Percentiles rank a stretch among this genome's conserved stretches.
These are phyloP conservation scores for Rallus crepitans DNA, from an alignment of 2,797 vertebrate genomes.

Conservation along the genomic window DNA sequence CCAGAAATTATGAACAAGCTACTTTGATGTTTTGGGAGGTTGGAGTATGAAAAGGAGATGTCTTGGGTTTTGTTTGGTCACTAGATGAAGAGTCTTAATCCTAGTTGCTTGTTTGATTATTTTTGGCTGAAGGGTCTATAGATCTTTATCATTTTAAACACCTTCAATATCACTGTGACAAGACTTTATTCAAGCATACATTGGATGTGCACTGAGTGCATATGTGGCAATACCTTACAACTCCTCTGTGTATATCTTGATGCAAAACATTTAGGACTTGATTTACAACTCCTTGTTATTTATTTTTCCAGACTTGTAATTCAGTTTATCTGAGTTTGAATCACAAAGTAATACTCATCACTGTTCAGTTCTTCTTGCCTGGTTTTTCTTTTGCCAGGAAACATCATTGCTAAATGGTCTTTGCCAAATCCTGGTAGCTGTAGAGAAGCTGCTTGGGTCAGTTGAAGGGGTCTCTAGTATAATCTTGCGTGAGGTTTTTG, in stretches of 20 bases:
- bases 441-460: neutral
- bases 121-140: neutral
- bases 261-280: slow-evolving; percentile 8
- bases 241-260: neutral
- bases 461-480: neutral
- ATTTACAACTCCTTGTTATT: slow-evolving; percentile 37
- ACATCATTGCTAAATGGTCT: neutral
- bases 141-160: neutral
- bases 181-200: neutral
- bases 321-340: neutral
- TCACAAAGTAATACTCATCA: neutral
- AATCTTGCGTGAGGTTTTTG: neutral
- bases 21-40: neutral
- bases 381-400: neutral
- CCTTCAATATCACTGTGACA: neutral
- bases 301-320: neutral
- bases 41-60: neutral
- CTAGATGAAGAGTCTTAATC: neutral
- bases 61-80: neutral
- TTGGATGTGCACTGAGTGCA: neutral
- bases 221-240: neutral
- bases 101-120: neutral
- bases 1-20: neutral
- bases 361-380: neutral
- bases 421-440: neutral